phyloP scores from a whole-genome alignment of 2,888 invertebrate species.

The Ophraella communa region DNA sequence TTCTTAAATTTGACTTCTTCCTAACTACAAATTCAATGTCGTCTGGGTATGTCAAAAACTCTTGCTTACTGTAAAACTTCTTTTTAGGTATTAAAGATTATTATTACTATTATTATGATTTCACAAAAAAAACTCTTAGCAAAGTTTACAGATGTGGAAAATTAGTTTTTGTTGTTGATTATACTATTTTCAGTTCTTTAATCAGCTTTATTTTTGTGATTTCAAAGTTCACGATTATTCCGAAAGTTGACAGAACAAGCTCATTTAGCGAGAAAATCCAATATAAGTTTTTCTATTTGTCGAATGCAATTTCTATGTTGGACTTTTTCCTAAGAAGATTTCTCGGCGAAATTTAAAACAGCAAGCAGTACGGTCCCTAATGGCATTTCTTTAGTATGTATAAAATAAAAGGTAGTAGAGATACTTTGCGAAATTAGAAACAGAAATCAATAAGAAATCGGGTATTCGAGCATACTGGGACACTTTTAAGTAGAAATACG shows the following conservation, averaged over 20 bases:
- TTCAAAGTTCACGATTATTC: background rate
- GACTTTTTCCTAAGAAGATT: constrained; percentile 21
- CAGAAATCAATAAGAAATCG: background rate
- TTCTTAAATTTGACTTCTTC: too few species aligned
- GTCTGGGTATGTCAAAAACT: too few species aligned
- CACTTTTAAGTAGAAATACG: too few species aligned
- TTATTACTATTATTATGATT: too few species aligned
- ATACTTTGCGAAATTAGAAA: background rate
- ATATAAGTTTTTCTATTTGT: constrained; percentile 33
- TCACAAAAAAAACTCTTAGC: too few species aligned
- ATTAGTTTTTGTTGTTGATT: background rate
- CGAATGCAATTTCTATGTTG: constrained; percentile 30
- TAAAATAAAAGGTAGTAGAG: background rate
- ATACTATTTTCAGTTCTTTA: background rate
- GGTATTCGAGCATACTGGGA: too few species aligned
- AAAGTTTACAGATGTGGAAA: background rate
- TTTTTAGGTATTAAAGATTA: too few species aligned
- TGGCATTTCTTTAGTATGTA: background rate
- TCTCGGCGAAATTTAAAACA: constrained; percentile 33
- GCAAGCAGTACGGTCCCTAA: constrained; percentile 32
- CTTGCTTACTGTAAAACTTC: too few species aligned
- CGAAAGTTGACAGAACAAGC: constrained; percentile 6
- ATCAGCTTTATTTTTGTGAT: constrained; percentile 8
- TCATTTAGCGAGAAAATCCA: constrained; percentile 21
- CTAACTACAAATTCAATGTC: too few species aligned